These are phyloP conservation scores for Chauna torquata DNA, from an alignment of 2,113 vertebrate genomes.

Conservation along the genomic window DNA sequence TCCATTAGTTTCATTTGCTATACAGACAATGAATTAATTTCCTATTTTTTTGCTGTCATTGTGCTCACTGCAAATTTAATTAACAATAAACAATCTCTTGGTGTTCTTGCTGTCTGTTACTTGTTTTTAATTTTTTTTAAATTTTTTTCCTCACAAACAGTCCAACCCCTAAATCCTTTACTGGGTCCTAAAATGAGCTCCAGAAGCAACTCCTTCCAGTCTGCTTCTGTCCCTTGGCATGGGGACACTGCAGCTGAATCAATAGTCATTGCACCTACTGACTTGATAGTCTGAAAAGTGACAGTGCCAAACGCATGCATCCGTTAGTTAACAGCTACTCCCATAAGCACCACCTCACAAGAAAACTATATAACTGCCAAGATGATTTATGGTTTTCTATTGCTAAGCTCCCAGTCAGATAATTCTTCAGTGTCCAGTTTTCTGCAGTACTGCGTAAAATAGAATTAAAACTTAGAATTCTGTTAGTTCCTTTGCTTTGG, in stretches of 20 bases:
- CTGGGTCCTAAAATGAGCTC: not conserved
- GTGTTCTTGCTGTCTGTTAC: not conserved
- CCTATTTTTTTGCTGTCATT: not conserved
- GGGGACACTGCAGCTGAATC: not conserved
- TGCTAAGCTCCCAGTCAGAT: conserved; percentile 57
- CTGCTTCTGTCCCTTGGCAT: not conserved
- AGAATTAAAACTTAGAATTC: conserved; percentile 54
- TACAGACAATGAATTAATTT: conserved; percentile 53
- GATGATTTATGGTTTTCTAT: conserved; percentile 77
- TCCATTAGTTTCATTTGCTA: conserved; percentile 32
- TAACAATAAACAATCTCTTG: not conserved
- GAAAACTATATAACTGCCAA: conserved; percentile 73
- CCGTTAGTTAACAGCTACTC: conserved; percentile 34
- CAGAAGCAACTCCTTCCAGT: not conserved
- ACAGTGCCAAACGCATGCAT: not conserved
- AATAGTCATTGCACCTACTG: not conserved
- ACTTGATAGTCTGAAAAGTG: not conserved
- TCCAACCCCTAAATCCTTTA: not conserved
- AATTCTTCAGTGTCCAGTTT: conserved; percentile 72
- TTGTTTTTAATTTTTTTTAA: not conserved
- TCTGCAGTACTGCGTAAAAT: conserved; percentile 18
- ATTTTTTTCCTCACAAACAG: not conserved
- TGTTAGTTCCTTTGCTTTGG: not conserved
- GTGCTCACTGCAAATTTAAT: conserved; percentile 36
- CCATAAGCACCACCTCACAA: conserved; percentile 48